Percentiles rank a stretch among this genome's conserved stretches.
These are phyloP conservation scores for Oncorhynchus clarkii DNA, from an alignment of 2,113 vertebrate species.

Conservation along the genomic window DNA sequence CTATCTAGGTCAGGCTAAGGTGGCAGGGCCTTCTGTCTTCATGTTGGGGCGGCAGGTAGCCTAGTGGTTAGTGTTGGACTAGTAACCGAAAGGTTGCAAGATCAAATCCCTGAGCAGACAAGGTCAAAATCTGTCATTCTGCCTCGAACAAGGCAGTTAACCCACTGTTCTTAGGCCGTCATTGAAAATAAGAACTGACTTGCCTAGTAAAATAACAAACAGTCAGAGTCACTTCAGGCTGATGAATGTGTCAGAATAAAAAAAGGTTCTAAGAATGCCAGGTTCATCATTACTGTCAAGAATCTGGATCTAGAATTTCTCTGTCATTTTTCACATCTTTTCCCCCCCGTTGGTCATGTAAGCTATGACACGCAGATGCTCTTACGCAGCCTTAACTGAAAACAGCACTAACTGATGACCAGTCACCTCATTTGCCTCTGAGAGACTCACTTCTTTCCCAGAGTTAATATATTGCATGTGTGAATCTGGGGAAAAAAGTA, in stretches of 20 bases:
- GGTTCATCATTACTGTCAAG: background rate
- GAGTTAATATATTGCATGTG: background rate
- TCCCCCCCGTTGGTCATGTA: too few relatives aligned
- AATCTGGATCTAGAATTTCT: background rate
- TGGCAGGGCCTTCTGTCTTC: constrained; percentile 36
- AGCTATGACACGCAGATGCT: background rate
- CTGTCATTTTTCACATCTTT: too few relatives aligned
- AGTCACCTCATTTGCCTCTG: background rate
- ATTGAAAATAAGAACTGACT: too few relatives aligned
- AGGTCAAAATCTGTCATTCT: too few relatives aligned
- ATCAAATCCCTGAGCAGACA: too few relatives aligned
- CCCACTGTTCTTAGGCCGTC: too few relatives aligned
- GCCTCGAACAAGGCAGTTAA: too few relatives aligned
- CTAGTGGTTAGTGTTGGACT: too few relatives aligned
- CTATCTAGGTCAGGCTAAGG: constrained; percentile 54
- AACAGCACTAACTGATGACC: background rate
- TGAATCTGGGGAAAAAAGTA: background rate
- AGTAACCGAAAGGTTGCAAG: too few relatives aligned
- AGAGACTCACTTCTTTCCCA: too few relatives aligned
- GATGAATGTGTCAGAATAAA: constrained; percentile 8
- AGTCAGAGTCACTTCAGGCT: constrained; percentile 32
- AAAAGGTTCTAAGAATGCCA: background rate
- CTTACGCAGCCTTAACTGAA: background rate
- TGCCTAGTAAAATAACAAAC: constrained; percentile 64
- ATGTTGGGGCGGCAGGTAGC: too few relatives aligned